Evolutionary conservation across 2,888 invertebrate species (phyloP), one percentile per base, ranked within the genome.

Genomic region (Mimumesa dahlbomi): DNA sequence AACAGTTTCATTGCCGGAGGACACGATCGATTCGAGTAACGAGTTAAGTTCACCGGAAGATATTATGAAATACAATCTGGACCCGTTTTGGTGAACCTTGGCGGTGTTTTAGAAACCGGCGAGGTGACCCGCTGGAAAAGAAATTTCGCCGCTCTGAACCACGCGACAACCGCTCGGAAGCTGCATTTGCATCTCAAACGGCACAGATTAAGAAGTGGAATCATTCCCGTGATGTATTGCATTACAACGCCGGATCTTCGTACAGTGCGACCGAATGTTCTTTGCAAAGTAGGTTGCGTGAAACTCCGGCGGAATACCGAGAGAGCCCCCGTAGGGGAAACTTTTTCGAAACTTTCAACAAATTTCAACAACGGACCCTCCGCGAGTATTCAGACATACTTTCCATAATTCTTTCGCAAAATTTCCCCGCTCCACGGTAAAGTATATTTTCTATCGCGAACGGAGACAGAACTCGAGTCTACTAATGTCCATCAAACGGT

Each of bases 181-280:
- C 19, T 16, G 62, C 46, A 56, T 70, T 71, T 71, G 70, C 70
- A 69, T 71, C 56, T 57, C 71, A 70, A 70, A 70, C 70, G 48
- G 43, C 34, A 11, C 52, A 48, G 63, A 71, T 71, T 71, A 71
- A 71, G 71, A 70, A 70, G 62, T 71, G 70, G 70, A 57, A 57
- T 70, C 56, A 62, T 59, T 57, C 49, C 48, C 56, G 31, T 53
- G 71, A 63, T 43, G 18, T 21, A 16, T 48, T 21, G 63, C 59
- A 70, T 57, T 42, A 57, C 52, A 25, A 45, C 40, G 61, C 61
- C 40, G 46, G 25, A 42, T 45, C 40, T 56, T 70, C 70, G 54
- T 69, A 54, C 40, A 18, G n/a, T 16, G 38, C 18, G 69, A 34
- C 54, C 61, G 42, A 70, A 69, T 62, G 69, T 69, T 69, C 54